Conservation (phyloP, 2,113 vertebrate species). For the Salminus brasiliensis region DNA sequence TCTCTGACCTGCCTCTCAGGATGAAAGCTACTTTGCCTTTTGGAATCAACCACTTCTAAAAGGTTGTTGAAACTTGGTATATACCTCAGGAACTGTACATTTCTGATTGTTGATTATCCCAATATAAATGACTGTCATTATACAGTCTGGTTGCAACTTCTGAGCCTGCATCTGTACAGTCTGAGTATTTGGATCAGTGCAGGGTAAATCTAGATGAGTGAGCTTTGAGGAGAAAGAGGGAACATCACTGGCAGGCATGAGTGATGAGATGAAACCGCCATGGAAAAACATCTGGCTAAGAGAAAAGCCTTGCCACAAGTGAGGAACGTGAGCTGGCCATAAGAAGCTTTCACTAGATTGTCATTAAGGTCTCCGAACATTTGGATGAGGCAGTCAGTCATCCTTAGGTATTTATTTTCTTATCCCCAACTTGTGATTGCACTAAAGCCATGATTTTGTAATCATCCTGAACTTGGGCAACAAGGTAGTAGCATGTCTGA, state of each 20-base stretch:
- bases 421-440: background rate
- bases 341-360: constrained; percentile 38
- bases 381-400: constrained; percentile 19
- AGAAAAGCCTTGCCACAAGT: constrained; percentile 41
- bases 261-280: constrained; percentile 31
- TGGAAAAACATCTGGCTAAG: constrained; percentile 48
- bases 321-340: constrained; percentile 41
- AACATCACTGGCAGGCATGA: constrained; percentile 1
- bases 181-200: background rate
- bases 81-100: background rate
- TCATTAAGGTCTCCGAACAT: constrained; percentile 35
- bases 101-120: too few species aligned
- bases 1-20: too few species aligned
- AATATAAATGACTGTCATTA: background rate
- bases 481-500: background rate
- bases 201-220: constrained; percentile 6
- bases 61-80: background rate
- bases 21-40: too few species aligned
- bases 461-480: background rate
- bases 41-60: too few species aligned
- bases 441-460: constrained; percentile 16
- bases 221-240: background rate
- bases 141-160: background rate
- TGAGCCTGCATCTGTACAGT: background rate
- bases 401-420: constrained; percentile 19